Percentiles rank a stretch among this genome's conserved stretches.
phyloP scores from a whole-genome alignment of 2,888 invertebrate genomes.

The Cheilosia urbana region DNA sequence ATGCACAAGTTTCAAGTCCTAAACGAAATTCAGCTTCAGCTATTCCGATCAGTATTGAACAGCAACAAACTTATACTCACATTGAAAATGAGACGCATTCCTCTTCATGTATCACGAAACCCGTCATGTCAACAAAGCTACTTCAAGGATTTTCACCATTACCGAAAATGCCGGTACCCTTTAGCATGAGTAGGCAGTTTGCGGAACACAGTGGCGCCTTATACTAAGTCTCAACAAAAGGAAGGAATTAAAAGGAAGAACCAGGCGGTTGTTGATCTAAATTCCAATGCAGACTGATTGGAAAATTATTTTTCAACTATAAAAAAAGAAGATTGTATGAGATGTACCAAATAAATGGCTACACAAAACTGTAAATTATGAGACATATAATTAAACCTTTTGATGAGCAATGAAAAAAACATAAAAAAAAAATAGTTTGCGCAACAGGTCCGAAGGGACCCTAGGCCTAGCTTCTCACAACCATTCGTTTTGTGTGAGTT shows the following conservation, averaged over 20 bases:
- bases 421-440: too few relatives aligned
- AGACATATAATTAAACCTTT: too few relatives aligned
- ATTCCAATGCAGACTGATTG: slow-evolving; percentile 3
- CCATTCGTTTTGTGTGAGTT: too few relatives aligned
- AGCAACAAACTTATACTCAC: not conserved
- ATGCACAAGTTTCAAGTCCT: not conserved
- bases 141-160: too few relatives aligned
- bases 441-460: too few relatives aligned
- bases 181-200: not conserved
- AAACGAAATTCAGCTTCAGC: not conserved
- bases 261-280: not conserved
- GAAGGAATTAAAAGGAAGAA: not conserved
- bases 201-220: not conserved
- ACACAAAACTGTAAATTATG: too few relatives aligned
- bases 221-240: not conserved
- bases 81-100: too few relatives aligned
- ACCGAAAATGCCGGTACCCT: not conserved
- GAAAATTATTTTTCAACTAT: slow-evolving; percentile 19
- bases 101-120: slow-evolving; percentile 1
- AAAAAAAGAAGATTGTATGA: not conserved
- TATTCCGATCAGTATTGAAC: not conserved
- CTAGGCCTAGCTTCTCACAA: too few relatives aligned
- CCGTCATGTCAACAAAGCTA: not conserved
- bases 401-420: too few relatives aligned
- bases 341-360: too few relatives aligned